phyloP scores from a whole-genome alignment of 1,140 invertebrate genomes.

The Polyergus mexicanus region DNA sequence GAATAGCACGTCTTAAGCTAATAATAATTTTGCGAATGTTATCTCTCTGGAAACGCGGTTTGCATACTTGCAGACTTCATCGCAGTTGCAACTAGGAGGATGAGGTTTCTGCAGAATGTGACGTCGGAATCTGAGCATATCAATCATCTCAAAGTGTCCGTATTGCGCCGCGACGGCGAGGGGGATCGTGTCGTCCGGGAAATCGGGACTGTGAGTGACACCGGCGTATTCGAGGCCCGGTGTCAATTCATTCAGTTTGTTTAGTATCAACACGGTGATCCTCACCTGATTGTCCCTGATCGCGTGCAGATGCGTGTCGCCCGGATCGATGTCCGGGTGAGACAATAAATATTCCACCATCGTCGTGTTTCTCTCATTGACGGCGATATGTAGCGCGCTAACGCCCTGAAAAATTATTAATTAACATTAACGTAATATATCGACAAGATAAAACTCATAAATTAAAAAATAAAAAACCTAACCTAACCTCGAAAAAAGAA shows the following conservation, averaged over 20 bases:
- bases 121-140: constrained; percentile 87
- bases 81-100: constrained; percentile 88
- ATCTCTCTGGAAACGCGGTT: neutral
- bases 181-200: constrained; percentile 91
- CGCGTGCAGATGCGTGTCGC: constrained; percentile 87
- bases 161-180: constrained; percentile 91
- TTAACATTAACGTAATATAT: neutral
- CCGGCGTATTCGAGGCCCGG: constrained; percentile 86
- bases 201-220: constrained; percentile 87
- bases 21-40: neutral
- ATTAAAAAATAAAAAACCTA: neutral
- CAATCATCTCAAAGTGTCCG: constrained; percentile 91
- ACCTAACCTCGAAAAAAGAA: too few species aligned
- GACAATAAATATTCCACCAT: constrained; percentile 87
- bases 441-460: neutral
- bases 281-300: constrained; percentile 86
- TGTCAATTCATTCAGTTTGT: constrained; percentile 84
- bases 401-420: constrained; percentile 82
- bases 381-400: constrained; percentile 87
- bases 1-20: too few species aligned
- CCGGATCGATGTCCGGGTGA: constrained; percentile 86
- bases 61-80: constrained; percentile 86
- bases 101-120: constrained; percentile 88
- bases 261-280: constrained; percentile 85
- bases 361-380: constrained; percentile 84